A percentile compares a stretch with the other conserved stretches of the same genome.
These are phyloP conservation scores for Aurelia aurita complex sp. Pacific DNA, from an alignment of 30 jellyfish, hydroid and myxozoan species.

Conservation along the genomic window DNA sequence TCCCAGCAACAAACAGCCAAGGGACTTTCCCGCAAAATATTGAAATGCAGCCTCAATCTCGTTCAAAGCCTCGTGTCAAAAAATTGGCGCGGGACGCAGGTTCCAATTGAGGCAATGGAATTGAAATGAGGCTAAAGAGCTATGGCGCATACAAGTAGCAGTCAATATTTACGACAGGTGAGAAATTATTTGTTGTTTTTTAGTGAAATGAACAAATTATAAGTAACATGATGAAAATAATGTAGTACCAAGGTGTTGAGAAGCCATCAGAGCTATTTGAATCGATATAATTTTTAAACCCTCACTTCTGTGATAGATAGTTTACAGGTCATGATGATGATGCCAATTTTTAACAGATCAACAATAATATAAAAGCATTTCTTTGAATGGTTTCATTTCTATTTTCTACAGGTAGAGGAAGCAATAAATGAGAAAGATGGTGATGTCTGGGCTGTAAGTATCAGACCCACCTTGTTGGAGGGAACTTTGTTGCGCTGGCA, in stretches of 20 bases:
- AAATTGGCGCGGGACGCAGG: too few relatives aligned
- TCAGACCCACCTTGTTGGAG: not conserved
- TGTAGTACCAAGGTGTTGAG: too few relatives aligned
- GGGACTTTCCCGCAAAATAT: conserved; percentile 64
- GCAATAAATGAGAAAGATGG: conserved; percentile 84
- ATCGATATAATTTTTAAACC: too few relatives aligned
- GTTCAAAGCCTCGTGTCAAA: too few relatives aligned
- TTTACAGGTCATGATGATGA: too few relatives aligned
- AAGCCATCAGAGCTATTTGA: too few relatives aligned
- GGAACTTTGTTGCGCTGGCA: not conserved
- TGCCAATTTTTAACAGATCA: too few relatives aligned
- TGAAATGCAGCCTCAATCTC: too few relatives aligned
- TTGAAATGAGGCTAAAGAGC: conserved; percentile 18
- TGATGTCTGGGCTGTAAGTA: conserved; percentile 74
- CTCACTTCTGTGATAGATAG: too few relatives aligned
- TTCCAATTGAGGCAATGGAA: too few relatives aligned
- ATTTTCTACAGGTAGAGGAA: conserved; percentile 37
- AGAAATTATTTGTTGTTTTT: not conserved
- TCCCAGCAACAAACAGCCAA: not conserved
- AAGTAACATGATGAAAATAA: too few relatives aligned
- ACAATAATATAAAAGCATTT: not conserved
- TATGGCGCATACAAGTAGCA: conserved; percentile 69
- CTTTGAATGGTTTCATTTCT: not conserved
- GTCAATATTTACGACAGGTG: conserved; percentile 51
- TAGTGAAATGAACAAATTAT: too few relatives aligned